These are phyloP conservation scores for Cercopithecus petaurista DNA, from an alignment of 2,797 vertebrate genomes.

Conservation along the genomic window DNA sequence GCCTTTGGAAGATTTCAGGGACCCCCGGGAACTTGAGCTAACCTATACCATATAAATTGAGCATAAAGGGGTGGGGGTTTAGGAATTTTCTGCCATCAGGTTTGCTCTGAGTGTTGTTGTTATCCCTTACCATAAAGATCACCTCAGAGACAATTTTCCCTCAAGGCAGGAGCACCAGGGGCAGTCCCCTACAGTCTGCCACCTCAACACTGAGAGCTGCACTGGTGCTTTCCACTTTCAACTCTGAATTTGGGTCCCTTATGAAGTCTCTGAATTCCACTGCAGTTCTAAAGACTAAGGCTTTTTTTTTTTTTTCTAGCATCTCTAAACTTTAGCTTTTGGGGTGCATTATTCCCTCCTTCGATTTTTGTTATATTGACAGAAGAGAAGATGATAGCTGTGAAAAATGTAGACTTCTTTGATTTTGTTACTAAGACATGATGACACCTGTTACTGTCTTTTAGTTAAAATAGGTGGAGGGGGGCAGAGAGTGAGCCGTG, in stretches of 20 bases:
- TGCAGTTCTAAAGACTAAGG: conserved; percentile 28
- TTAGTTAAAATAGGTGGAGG: conserved; percentile 50
- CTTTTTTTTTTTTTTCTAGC: not conserved
- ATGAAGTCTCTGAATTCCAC: not conserved
- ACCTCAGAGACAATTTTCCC: not conserved
- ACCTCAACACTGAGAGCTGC: not conserved
- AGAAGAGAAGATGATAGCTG: not conserved
- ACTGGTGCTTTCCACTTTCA: not conserved
- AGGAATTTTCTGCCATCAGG: conserved; percentile 63
- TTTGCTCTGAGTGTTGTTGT: conserved; percentile 45
- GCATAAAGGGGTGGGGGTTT: not conserved
- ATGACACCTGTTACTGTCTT: conserved; percentile 84
- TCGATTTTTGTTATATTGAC: not conserved
- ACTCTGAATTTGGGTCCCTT: not conserved
- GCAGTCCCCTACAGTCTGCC: not conserved
- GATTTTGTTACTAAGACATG: not conserved
- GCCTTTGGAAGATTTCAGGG: conserved; percentile 80
- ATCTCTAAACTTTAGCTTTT: conserved; percentile 49
- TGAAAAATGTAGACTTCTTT: not conserved
- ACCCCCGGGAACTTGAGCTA: conserved; percentile 74
- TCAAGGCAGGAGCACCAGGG: not conserved
- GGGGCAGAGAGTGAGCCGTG: not conserved
- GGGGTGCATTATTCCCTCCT: not conserved
- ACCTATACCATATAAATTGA: conserved; percentile 66
- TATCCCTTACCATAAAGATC: conserved; percentile 37